A percentile compares a stretch with the other conserved stretches of the same genome.
Evolutionary conservation across 1,140 invertebrate species (phyloP).

Genomic region (Rhagoletis zephyria): DNA sequence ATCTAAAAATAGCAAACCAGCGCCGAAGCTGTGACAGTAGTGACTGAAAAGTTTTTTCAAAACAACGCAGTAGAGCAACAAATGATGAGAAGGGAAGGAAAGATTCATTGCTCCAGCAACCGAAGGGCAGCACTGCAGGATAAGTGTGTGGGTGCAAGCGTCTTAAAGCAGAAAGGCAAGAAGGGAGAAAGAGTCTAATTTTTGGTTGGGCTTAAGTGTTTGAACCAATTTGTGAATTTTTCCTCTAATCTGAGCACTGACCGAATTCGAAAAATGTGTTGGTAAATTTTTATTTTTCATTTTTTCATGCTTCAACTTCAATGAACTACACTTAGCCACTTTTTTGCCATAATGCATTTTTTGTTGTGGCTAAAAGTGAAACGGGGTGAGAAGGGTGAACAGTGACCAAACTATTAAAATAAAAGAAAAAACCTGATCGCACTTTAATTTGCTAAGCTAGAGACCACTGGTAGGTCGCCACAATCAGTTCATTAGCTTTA

Average conservation of each 20-base stretch:
- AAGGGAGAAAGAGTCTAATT: background rate
- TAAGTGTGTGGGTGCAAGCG: too few species aligned
- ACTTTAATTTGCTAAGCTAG: too few species aligned
- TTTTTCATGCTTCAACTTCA: background rate
- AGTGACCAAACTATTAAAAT: too few species aligned
- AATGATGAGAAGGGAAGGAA: too few species aligned
- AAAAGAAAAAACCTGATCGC: too few species aligned
- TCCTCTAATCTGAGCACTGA: background rate
- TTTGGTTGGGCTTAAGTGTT: background rate
- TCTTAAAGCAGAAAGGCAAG: too few species aligned
- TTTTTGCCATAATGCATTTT: background rate
- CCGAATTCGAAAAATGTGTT: background rate
- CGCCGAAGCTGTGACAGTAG: background rate
- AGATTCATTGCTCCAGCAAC: too few species aligned
- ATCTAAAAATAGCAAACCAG: background rate
- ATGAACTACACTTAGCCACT: background rate
- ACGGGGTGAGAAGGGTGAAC: background rate
- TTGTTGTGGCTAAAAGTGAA: background rate
- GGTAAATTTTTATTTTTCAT: background rate
- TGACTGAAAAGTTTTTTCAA: constrained; percentile 4
- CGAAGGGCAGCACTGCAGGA: too few species aligned
- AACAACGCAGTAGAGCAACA: background rate
- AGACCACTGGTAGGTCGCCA: too few species aligned
- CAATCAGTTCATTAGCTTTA: too few species aligned
- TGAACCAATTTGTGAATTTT: background rate